Conservation (phyloP, 2,113 vertebrate genomes). For the Carassius gibelio region DNA sequence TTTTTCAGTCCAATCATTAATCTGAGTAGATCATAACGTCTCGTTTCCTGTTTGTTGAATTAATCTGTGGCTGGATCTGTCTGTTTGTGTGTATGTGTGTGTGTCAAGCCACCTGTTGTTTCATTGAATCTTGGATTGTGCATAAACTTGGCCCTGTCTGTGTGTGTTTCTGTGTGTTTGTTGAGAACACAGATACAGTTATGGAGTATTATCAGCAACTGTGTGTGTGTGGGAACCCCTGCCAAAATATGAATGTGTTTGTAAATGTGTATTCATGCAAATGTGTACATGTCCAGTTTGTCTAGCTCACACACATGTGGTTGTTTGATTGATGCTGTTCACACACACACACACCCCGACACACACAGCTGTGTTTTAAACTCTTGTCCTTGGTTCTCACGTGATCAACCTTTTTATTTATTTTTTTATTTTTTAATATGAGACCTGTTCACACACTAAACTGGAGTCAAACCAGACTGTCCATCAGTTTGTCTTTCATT, state of each 20-base stretch:
- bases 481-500: no score
- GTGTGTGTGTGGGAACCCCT: background rate
- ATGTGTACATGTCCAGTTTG: conserved; percentile 17
- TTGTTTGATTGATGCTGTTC: conserved; percentile 18
- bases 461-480: background rate
- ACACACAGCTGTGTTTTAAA: conserved; percentile 7
- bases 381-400: conserved; percentile 25
- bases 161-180: background rate
- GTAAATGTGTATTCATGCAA: background rate
- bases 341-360: conserved; percentile 17
- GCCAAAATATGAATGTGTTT: conserved; percentile 16
- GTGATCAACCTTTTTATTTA: background rate
- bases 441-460: conserved; percentile 17
- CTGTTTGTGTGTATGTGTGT: background rate
- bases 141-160: background rate
- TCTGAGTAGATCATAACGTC: background rate
- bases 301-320: conserved; percentile 16
- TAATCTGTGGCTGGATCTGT: conserved; percentile 2
- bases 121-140: background rate
- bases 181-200: background rate
- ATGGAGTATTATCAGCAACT: conserved; percentile 3
- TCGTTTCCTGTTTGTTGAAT: background rate
- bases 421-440: no score
- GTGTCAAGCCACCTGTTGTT: conserved; percentile 16
- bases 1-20: conserved; percentile 13